A percentile compares a stretch with the other conserved stretches of the same genome.
phyloP scores from a whole-genome alignment of 92 coral and sea anemone genomes.

The Siderastrea radians region DNA sequence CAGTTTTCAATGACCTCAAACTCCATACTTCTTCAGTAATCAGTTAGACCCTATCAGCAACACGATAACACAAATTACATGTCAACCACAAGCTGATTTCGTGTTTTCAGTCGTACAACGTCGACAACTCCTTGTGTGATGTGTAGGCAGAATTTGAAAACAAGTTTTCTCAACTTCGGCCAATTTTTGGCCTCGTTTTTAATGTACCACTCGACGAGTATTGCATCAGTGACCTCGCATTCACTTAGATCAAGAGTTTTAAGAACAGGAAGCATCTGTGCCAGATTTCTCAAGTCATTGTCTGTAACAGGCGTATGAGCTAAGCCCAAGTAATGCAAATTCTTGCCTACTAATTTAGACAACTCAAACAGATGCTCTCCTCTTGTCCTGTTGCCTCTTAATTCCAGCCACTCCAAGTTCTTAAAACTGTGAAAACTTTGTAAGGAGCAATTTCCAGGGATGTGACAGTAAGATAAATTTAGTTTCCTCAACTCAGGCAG shows the following conservation, averaged over 20 bases:
- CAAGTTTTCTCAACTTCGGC: constrained; percentile 30
- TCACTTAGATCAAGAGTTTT: constrained; percentile 13
- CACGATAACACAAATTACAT: not conserved
- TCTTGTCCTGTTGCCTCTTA: not conserved
- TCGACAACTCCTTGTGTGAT: not conserved
- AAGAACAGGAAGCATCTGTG: constrained; percentile 4
- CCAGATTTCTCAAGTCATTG: constrained; percentile 5
- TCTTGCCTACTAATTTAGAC: constrained; percentile 15
- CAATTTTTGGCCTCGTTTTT: not conserved
- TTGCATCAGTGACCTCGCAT: constrained; percentile 13
- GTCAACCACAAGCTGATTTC: constrained; percentile 19
- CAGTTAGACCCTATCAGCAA: not conserved
- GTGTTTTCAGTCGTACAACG: constrained; percentile 16
- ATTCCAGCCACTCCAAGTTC: constrained; percentile 22
- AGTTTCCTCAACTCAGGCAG: constrained; percentile 21
- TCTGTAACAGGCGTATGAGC: not conserved
- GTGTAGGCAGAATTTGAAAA: not conserved
- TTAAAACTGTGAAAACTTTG: not conserved
- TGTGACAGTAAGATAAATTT: not conserved
- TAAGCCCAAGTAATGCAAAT: constrained; percentile 12
- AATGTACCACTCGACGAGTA: constrained; percentile 35
- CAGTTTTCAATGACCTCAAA: not conserved
- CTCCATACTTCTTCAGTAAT: not conserved
- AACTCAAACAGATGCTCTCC: not conserved
- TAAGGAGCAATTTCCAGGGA: not conserved